phyloP scores from a whole-genome alignment of 2,113 vertebrate genomes.

The Myodes glareolus region DNA sequence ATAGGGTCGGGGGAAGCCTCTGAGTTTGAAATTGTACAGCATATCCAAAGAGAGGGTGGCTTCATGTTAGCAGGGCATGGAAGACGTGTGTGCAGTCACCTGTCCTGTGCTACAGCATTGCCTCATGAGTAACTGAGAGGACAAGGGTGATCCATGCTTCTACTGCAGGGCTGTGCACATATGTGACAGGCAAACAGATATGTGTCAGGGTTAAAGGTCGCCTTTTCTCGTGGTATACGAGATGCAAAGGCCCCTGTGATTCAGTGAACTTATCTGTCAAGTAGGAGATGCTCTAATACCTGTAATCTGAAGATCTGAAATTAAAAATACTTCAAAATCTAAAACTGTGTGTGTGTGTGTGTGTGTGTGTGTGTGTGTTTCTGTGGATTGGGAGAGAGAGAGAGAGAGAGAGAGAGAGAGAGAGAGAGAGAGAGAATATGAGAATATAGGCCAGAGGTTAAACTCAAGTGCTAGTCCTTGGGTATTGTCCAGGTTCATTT shows the following conservation, averaged over 20 bases:
- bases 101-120: rapidly evolving
- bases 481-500: neutral
- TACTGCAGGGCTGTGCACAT: neutral
- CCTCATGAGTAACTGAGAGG: neutral
- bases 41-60: neutral
- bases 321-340: neutral
- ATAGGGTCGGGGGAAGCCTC: neutral
- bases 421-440: no score
- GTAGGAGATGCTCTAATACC: neutral
- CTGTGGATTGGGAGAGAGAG: no score
- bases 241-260: neutral
- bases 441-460: no score
- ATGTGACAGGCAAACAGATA: neutral
- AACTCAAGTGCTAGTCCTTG: neutral
- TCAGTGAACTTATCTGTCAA: neutral
- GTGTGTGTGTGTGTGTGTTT: neutral
- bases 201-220: neutral
- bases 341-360: neutral
- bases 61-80: neutral
- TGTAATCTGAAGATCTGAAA: neutral
- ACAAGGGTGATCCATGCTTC: rapidly evolving
- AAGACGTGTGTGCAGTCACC: neutral
- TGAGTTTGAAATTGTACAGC: neutral
- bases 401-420: no score
- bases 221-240: rapidly evolving